Conservation (phyloP, 2,888 invertebrate genomes). For the Craniophora ligustri region DNA sequence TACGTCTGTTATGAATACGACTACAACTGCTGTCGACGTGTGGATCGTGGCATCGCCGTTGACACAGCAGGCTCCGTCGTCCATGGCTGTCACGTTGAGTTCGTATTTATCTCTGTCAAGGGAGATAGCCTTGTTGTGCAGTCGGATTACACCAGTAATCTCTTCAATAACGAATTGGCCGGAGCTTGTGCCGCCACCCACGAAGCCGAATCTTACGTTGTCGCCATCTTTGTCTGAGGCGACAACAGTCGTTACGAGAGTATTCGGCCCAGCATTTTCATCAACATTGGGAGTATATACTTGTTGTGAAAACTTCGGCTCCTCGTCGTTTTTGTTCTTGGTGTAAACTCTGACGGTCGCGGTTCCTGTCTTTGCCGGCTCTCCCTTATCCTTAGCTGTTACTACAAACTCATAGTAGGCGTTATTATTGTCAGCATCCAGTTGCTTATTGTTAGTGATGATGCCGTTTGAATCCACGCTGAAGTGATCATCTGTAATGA, state of each 20-base stretch:
- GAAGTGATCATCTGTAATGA: conserved; percentile 95
- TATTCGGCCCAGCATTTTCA: conserved; percentile 98
- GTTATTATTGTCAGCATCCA: conserved; percentile 98
- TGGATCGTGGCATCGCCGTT: conserved; percentile 96
- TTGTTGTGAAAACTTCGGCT: conserved; percentile 98
- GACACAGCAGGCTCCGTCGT: conserved; percentile 98
- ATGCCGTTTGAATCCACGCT: conserved; percentile 97
- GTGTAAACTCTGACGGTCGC: conserved; percentile 98
- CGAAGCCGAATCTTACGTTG: conserved; percentile 97
- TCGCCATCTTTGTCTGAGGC: conserved; percentile 99
- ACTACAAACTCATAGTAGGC: conserved; percentile 98
- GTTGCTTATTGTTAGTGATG: conserved; percentile 96
- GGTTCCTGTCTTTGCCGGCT: conserved; percentile 96
- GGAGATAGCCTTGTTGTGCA: conserved; percentile 95
- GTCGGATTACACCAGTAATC: conserved; percentile 97
- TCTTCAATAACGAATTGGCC: conserved; percentile 98
- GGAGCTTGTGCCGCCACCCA: conserved; percentile 96
- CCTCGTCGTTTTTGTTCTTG: conserved; percentile 99
- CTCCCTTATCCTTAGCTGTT: conserved; percentile 98
- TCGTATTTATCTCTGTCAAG: conserved; percentile 98
- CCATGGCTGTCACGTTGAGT: conserved; percentile 98
- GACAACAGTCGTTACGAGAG: conserved; percentile 98
- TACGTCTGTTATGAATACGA: conserved; percentile 98
- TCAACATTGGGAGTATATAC: conserved; percentile 99
- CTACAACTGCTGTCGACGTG: conserved; percentile 97